These are phyloP conservation scores for Trogon surrucura DNA, from an alignment of 2,113 vertebrate genomes.

Conservation along the genomic window DNA sequence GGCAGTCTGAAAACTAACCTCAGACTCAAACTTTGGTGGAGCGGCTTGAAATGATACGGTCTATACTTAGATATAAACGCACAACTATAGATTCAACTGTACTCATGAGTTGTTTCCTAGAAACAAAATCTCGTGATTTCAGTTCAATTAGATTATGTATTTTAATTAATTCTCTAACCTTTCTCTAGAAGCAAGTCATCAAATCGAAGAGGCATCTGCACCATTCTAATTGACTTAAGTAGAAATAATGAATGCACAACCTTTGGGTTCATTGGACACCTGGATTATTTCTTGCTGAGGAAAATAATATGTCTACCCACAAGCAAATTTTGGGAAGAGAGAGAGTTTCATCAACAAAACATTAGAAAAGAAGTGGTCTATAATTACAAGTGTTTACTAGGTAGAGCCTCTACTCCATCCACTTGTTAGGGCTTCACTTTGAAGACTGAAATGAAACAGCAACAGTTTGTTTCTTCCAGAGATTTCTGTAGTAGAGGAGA, in stretches of 20 bases:
- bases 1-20: conserved; percentile 7
- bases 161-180: conserved; percentile 54
- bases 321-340: neutral
- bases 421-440: neutral
- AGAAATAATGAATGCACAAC: conserved; percentile 14
- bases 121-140: conserved; percentile 42
- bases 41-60: neutral
- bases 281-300: conserved; percentile 42
- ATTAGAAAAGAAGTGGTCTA: neutral
- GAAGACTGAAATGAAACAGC: neutral
- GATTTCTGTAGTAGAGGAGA: neutral
- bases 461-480: neutral
- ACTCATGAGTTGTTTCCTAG: conserved; percentile 44
- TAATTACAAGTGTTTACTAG: neutral
- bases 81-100: conserved; percentile 19
- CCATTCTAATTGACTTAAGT: neutral
- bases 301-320: conserved; percentile 13
- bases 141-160: conserved; percentile 10
- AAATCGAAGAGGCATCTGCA: conserved; percentile 39
- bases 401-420: neutral
- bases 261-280: conserved; percentile 7
- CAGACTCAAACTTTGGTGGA: neutral
- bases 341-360: neutral
- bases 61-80: conserved; percentile 2
- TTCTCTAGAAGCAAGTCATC: conserved; percentile 29